These are phyloP conservation scores for Mnemiopsis leidyi DNA, from an alignment of 37 sponge, comb jelly and placozoan species.

Conservation along the genomic window DNA sequence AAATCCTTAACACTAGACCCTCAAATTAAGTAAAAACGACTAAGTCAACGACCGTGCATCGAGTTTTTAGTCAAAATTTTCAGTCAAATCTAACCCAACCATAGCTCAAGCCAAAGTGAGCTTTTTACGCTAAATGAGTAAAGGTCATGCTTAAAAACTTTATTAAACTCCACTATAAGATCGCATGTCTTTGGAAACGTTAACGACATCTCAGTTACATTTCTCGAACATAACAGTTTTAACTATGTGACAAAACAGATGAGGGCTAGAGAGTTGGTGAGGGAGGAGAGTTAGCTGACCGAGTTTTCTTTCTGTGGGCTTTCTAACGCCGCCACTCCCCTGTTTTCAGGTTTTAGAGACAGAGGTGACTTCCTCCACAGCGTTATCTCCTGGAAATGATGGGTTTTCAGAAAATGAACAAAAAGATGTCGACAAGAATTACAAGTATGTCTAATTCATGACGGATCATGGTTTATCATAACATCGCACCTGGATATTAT, in stretches of 20 bases:
- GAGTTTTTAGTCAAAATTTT: background rate
- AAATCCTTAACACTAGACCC: background rate
- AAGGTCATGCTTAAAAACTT: background rate
- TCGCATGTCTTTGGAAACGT: background rate
- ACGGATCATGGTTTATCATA: too few relatives aligned
- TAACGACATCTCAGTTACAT: background rate
- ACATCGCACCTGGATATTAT: too few relatives aligned
- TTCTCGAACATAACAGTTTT: background rate
- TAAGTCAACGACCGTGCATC: background rate
- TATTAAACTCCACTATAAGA: background rate
- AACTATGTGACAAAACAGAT: background rate
- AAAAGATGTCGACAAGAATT: too few relatives aligned
- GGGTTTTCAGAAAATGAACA: too few relatives aligned
- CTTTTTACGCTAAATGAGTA: background rate
- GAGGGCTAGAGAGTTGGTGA: too few relatives aligned
- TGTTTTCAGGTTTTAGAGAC: slow-evolving; percentile 60
- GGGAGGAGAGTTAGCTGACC: background rate
- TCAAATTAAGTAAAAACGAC: too few relatives aligned
- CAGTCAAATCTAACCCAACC: background rate
- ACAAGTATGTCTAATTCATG: too few relatives aligned
- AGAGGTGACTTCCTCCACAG: slow-evolving; percentile 46
- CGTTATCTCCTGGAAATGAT: slow-evolving; percentile 12
- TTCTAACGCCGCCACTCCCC: slow-evolving; percentile 36
- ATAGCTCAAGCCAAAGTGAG: background rate
- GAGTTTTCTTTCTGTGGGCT: background rate